These are phyloP conservation scores for Margarornis squamiger DNA, from an alignment of 2,797 vertebrate species.

Conservation along the genomic window DNA sequence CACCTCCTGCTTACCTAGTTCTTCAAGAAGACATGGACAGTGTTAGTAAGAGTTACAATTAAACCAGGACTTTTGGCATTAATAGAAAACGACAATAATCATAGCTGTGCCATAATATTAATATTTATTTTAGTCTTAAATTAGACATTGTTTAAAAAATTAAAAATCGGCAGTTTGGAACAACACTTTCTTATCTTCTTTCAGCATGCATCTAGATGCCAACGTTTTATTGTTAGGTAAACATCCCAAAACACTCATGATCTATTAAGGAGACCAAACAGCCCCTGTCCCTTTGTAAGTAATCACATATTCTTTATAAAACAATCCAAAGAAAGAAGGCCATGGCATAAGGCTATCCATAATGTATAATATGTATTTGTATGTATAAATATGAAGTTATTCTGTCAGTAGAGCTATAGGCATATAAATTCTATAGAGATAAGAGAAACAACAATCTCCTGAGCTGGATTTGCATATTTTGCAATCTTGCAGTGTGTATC, in stretches of 20 bases:
- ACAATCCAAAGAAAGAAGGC: background rate
- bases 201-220: background rate
- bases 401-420: background rate
- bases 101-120: background rate
- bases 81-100: background rate
- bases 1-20: background rate
- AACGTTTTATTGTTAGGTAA: background rate
- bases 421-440: background rate
- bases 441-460: background rate
- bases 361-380: background rate
- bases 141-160: background rate
- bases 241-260: background rate
- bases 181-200: background rate
- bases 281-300: background rate
- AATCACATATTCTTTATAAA: background rate
- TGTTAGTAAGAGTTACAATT: background rate
- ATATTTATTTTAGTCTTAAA: background rate
- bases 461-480: conserved; percentile 36
- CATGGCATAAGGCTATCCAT: background rate
- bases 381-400: background rate
- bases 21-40: background rate
- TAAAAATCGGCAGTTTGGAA: background rate
- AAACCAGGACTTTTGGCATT: background rate
- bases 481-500: background rate
- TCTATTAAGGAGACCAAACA: background rate